phyloP scores from a whole-genome alignment of 2,113 vertebrate species.

The Phoenicopterus ruber region DNA sequence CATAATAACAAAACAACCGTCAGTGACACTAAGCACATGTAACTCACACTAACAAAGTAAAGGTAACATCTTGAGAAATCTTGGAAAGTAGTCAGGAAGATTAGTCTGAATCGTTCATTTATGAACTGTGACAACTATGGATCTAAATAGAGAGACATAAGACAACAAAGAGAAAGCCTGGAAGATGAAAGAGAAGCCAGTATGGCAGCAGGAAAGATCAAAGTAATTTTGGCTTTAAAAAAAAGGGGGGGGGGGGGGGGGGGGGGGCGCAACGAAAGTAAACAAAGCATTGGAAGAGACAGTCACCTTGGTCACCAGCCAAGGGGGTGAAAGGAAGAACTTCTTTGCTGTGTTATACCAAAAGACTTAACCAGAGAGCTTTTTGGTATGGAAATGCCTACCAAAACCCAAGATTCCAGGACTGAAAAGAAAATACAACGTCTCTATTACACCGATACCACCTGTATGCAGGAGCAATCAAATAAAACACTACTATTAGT shows the following conservation, averaged over 20 bases:
- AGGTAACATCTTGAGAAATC: not conserved
- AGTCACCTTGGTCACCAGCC: not conserved
- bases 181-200: not conserved
- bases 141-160: not conserved
- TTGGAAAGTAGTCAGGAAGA: not conserved
- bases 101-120: not conserved
- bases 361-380: not conserved
- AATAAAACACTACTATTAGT: not conserved
- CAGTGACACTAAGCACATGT: not conserved
- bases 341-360: not conserved
- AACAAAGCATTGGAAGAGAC: not conserved
- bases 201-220: not conserved
- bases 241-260: too few relatives aligned
- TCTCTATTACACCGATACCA: not conserved
- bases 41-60: not conserved
- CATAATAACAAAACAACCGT: not conserved
- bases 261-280: too few relatives aligned
- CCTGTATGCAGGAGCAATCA: not conserved
- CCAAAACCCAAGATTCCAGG: not conserved
- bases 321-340: not conserved
- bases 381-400: not conserved
- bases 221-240: not conserved
- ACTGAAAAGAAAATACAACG: not conserved
- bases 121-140: not conserved
- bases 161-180: not conserved